These are phyloP conservation scores for Ptychobarbus kaznakovi DNA, from an alignment of 2,797 vertebrate genomes.

Conservation along the genomic window DNA sequence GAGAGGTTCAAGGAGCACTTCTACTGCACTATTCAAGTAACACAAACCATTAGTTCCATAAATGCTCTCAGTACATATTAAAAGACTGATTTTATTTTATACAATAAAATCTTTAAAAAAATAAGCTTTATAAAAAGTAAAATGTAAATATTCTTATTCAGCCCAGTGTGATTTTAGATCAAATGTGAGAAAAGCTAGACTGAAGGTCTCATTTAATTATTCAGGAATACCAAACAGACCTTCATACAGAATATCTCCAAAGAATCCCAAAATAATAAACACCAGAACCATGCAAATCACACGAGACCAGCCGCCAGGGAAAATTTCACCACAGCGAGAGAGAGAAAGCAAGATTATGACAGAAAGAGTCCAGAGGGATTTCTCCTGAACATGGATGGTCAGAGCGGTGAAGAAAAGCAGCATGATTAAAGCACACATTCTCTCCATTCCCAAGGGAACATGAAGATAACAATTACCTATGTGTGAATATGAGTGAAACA, in stretches of 20 bases:
- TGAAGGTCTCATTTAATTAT: neutral
- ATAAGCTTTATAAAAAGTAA: neutral
- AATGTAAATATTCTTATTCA: neutral
- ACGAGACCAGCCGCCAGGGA: neutral
- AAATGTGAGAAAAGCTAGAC: neutral
- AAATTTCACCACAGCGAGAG: neutral
- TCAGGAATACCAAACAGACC: neutral
- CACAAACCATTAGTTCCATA: neutral
- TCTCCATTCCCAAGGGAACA: neutral
- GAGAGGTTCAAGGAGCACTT: neutral
- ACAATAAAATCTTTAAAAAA: neutral
- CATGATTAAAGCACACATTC: slow-evolving; percentile 19
- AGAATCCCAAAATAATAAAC: slow-evolving; percentile 1
- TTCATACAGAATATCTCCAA: neutral
- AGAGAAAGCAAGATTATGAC: neutral
- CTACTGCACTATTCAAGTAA: slow-evolving; percentile 39
- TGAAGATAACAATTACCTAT: neutral
- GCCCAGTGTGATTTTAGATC: neutral
- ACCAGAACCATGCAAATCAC: neutral
- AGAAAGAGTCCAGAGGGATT: slow-evolving; percentile 5
- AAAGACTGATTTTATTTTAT: neutral
- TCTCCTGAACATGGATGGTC: neutral
- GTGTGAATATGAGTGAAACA: slow-evolving; percentile 5
- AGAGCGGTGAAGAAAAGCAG: slow-evolving; percentile 9
- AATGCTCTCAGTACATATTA: neutral